These are phyloP conservation scores for Mamestra brassicae DNA, from an alignment of 2,888 invertebrate genomes.

Conservation along the genomic window DNA sequence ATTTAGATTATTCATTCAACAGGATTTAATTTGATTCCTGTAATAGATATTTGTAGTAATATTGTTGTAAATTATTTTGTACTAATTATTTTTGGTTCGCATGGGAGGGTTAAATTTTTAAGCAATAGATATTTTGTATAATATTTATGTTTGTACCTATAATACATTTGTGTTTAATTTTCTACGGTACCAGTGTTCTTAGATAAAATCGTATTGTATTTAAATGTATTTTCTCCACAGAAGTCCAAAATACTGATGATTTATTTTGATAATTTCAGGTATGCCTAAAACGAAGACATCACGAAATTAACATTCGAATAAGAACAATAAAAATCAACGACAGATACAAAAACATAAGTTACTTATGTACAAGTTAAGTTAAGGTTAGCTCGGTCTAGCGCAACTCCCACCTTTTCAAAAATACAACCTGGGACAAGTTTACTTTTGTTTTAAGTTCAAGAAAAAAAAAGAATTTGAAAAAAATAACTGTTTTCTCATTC, in stretches of 20 bases:
- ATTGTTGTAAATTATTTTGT: conserved; percentile 50
- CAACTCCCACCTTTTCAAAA: conserved; percentile 79
- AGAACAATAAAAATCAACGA: conserved; percentile 80
- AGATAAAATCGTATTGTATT: conserved; percentile 43
- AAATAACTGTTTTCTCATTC: no score
- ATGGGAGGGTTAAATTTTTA: conserved; percentile 33
- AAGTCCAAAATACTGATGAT: conserved; percentile 43
- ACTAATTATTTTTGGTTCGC: conserved; percentile 57
- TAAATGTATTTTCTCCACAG: conserved; percentile 9
- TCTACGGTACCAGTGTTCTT: conserved; percentile 81
- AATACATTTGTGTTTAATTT: conserved; percentile 60
- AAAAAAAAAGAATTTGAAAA: not conserved
- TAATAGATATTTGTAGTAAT: conserved; percentile 19
- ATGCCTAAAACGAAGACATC: conserved; percentile 83
- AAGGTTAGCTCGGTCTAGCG: conserved; percentile 76
- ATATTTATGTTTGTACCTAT: conserved; percentile 62
- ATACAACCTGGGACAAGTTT: conserved; percentile 54
- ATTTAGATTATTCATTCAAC: not conserved
- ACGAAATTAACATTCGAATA: conserved; percentile 72
- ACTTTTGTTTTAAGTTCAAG: conserved; percentile 18
- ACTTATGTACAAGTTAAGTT: conserved; percentile 82
- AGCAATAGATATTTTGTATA: conserved; percentile 49
- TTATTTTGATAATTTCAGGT: conserved; percentile 78
- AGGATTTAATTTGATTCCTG: conserved; percentile 6
- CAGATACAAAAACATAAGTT: conserved; percentile 77